Evolutionary conservation across 1,140 invertebrate species (phyloP), one percentile per base, ranked within the genome.

Genomic region (Chrysopa pallens): DNA sequence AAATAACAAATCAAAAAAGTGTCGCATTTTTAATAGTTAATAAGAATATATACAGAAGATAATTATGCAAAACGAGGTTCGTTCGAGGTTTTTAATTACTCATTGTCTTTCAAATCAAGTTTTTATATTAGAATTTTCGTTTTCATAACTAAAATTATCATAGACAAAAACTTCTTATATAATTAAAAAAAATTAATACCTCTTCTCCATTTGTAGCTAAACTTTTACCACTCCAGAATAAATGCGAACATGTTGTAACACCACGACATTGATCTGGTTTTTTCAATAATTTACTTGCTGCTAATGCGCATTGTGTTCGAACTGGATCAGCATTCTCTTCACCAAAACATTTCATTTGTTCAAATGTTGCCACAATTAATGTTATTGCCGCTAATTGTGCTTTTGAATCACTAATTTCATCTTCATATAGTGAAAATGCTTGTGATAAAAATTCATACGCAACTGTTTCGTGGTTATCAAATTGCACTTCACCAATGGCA

Each of bases 371-470:
- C 46, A 95, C 91, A 29, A 98, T 91, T 1, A 98, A 66, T 0
- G 89, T 92, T 38, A 99, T 92, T 12, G 92, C 92, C 1, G 91
- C 84, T 38, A 98, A 64, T 60, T 98, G 94, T 27, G 92, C 88
- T 60, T 96, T 95, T 38, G 89, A 94, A 57, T 98, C 95, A 6
- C 87, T 90, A 51, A 98, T 95, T 65, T 98, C 95, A 59, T 99
- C 95, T 62, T 98, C 95, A 54, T 98, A 98, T 39, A 99, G 66
- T 0, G 91, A 91, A 62, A 98, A 97, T 0, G 91, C 91, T 64
- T 97, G 93, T 17, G 94, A 95, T 57, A 98, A 81, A 56, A 95
- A 99, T 62, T 99, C 95, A 63, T 99, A 98, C 0, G 93, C 91
- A 0, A 98, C 83, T 33, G 90, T 88, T 66, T 97, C 92, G 57